A percentile compares a stretch with the other conserved stretches of the same genome.
phyloP scores from a whole-genome alignment of 2,888 invertebrate genomes.

The Idaea aversata region DNA sequence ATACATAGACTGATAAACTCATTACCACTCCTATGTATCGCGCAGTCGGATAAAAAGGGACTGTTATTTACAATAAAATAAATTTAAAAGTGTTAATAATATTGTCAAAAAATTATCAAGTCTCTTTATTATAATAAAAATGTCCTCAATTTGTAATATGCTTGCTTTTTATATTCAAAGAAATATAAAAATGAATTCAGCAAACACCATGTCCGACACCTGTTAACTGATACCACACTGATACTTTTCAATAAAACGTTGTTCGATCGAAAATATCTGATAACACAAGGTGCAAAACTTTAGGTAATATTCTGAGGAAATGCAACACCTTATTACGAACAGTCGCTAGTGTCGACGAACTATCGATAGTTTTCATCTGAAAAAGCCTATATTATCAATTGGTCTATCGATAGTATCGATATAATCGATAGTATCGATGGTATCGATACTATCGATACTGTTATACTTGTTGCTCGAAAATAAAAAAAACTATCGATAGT shows the following conservation, averaged over 20 bases:
- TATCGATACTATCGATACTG: no score
- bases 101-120: neutral
- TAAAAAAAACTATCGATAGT: no score
- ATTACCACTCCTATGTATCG: no score
- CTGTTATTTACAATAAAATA: no score
- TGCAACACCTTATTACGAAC: slow-evolving; percentile 65
- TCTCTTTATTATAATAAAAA: neutral
- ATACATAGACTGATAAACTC: no score
- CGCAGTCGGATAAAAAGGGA: no score
- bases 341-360: slow-evolving; percentile 12
- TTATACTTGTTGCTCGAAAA: no score
- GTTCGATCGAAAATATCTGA: slow-evolving; percentile 52
- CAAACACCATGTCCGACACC: slow-evolving; percentile 31
- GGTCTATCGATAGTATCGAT: no score
- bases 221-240: slow-evolving; percentile 28
- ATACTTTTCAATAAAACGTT: slow-evolving; percentile 53
- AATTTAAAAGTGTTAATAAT: no score
- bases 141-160: neutral
- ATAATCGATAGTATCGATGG: no score
- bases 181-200: slow-evolving; percentile 32
- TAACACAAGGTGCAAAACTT: slow-evolving; percentile 73
- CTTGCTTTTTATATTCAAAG: slow-evolving; percentile 18
- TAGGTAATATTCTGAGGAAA: slow-evolving; percentile 33
- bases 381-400: no score
- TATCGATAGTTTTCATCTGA: no score